Conservation (phyloP, 2,113 vertebrate genomes). For the Hemiprocne comata region DNA sequence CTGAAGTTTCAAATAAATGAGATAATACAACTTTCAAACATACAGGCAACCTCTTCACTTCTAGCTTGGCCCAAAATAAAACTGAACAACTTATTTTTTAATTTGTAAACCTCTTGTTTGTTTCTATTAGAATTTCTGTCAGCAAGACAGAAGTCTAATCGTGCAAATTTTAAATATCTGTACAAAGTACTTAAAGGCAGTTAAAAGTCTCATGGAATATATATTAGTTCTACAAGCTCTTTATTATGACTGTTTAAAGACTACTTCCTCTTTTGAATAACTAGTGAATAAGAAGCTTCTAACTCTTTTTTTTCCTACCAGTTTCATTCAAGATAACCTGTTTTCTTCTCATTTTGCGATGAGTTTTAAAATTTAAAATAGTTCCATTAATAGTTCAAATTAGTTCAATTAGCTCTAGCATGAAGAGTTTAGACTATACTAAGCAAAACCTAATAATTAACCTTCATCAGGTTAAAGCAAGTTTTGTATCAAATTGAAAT, state of each 20-base stretch:
- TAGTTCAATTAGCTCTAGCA: neutral
- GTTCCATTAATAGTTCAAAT: too few species aligned
- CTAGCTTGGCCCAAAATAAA: neutral
- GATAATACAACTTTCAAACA: neutral
- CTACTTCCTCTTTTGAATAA: neutral
- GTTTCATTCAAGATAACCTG: neutral
- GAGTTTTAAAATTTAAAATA: neutral
- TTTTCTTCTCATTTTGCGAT: neutral
- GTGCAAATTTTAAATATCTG: conserved; percentile 42
- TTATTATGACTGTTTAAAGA: neutral
- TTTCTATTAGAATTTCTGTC: conserved; percentile 7
- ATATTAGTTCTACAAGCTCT: conserved; percentile 24
- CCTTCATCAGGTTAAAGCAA: neutral
- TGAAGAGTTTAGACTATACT: neutral
- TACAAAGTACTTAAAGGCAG: conserved; percentile 62
- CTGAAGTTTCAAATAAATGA: neutral
- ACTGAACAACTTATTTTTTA: neutral
- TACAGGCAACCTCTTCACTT: neutral
- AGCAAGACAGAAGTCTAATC: neutral
- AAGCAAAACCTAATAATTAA: neutral
- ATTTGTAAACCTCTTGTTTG: conserved; percentile 30
- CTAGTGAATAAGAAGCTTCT: neutral
- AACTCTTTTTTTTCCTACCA: neutral
- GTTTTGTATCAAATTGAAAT: neutral
- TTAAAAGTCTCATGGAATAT: conserved; percentile 16